These are phyloP conservation scores for Samia ricini DNA, from an alignment of 1,140 invertebrate species.

Conservation along the genomic window DNA sequence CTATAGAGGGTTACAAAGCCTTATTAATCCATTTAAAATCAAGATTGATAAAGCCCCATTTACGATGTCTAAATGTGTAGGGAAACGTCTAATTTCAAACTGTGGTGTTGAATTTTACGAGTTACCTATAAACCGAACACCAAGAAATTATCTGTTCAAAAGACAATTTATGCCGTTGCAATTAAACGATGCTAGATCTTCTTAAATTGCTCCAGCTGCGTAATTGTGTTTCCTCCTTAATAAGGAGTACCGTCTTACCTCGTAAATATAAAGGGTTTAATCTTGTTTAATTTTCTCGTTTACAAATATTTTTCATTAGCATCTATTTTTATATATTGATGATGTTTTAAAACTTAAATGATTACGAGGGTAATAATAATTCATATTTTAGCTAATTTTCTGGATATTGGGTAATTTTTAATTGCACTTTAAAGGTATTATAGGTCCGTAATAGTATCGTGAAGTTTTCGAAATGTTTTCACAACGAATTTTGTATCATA, in stretches of 20 bases:
- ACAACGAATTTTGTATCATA: too few species aligned
- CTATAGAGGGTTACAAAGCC: neutral
- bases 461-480: too few species aligned
- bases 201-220: constrained; percentile 45
- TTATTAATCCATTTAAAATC: neutral
- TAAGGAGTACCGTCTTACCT: constrained; percentile 46
- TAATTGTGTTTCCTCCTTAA: constrained; percentile 50
- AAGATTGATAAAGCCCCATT: neutral
- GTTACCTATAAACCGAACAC: constrained; percentile 32
- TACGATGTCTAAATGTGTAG: neutral
- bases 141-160: constrained; percentile 46
- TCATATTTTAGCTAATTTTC: too few species aligned
- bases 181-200: constrained; percentile 48
- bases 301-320: constrained; percentile 24
- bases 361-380: too few species aligned
- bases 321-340: neutral
- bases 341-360: too few species aligned
- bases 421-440: too few species aligned
- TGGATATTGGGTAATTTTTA: too few species aligned
- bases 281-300: constrained; percentile 46
- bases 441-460: too few species aligned
- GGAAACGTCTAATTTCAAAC: neutral
- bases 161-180: constrained; percentile 45
- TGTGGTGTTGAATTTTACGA: constrained; percentile 31
- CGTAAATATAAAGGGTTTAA: constrained; percentile 51